phyloP scores from a whole-genome alignment of 2,888 invertebrate species.

The Phaonia tiefii region DNA sequence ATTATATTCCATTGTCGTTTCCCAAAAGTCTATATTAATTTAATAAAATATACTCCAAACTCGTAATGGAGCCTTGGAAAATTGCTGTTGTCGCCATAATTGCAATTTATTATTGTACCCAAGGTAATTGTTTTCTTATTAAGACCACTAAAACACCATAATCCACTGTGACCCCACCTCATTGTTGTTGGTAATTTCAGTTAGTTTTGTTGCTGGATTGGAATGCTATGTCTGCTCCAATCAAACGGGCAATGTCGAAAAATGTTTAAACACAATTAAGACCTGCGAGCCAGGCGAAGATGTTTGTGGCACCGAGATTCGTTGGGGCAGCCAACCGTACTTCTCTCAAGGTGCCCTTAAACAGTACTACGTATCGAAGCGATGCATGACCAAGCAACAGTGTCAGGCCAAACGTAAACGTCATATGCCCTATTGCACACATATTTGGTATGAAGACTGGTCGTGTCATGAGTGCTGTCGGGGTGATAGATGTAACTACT shows the following conservation, averaged over 20 bases:
- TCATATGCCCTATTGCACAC: constrained; percentile 90
- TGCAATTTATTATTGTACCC: constrained; percentile 73
- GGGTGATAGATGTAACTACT: constrained; percentile 97
- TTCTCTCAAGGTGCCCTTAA: constrained; percentile 96
- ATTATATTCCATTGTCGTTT: too few species aligned
- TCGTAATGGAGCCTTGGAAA: constrained; percentile 74
- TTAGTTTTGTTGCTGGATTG: constrained; percentile 82
- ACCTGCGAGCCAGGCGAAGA: constrained; percentile 92
- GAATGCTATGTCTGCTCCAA: constrained; percentile 98
- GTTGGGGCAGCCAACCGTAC: constrained; percentile 96
- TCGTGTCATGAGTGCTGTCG: constrained; percentile 97
- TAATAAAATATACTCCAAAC: constrained; percentile 28
- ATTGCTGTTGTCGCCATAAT: constrained; percentile 71
- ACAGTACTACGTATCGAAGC: constrained; percentile 95
- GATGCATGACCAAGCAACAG: constrained; percentile 90
- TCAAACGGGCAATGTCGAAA: constrained; percentile 95
- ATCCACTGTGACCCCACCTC: background rate
- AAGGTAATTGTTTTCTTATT: constrained; percentile 71
- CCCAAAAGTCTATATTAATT: too few species aligned
- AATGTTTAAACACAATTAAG: constrained; percentile 94
- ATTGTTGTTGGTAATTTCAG: constrained; percentile 65
- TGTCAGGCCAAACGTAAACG: constrained; percentile 87
- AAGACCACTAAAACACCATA: background rate
- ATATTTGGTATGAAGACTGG: constrained; percentile 98
- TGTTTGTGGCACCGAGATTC: constrained; percentile 87